A percentile compares a stretch with the other conserved stretches of the same genome.
These are phyloP conservation scores for Tribolium freemani DNA, from an alignment of 2,888 invertebrate genomes.

Conservation along the genomic window DNA sequence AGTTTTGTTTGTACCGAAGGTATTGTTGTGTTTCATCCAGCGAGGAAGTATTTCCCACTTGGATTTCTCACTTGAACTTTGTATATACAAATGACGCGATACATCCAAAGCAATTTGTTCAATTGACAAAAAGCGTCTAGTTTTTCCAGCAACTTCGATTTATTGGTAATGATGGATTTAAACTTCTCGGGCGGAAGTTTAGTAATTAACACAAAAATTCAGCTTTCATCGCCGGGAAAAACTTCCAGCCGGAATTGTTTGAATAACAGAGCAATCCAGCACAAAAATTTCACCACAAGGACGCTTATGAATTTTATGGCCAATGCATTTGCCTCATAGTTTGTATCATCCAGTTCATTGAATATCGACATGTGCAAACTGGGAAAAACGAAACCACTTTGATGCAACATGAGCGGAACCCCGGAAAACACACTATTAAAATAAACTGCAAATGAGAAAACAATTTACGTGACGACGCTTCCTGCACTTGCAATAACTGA, in stretches of 20 bases:
- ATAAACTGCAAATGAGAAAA: conserved; percentile 37
- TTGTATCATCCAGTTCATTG: conserved; percentile 32
- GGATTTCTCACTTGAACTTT: conserved; percentile 31
- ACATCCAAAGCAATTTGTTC: conserved; percentile 24
- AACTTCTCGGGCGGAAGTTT: conserved; percentile 13
- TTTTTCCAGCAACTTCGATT: background rate
- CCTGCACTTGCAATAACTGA: conserved; percentile 15
- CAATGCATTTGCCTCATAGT: conserved; percentile 25
- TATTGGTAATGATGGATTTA: conserved; percentile 8
- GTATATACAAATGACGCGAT: conserved; percentile 21
- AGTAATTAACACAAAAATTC: conserved; percentile 21
- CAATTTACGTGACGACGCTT: conserved; percentile 7
- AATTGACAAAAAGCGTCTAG: conserved; percentile 8
- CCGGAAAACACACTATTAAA: conserved; percentile 28
- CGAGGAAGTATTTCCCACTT: conserved; percentile 22
- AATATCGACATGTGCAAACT: conserved; percentile 30
- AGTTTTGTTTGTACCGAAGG: conserved; percentile 30
- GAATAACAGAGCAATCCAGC: background rate
- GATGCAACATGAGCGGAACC: conserved; percentile 24
- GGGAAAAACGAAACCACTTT: conserved; percentile 16
- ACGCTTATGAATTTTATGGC: conserved; percentile 11
- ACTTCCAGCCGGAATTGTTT: conserved; percentile 6
- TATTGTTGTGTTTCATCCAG: conserved; percentile 25
- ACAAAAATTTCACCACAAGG: background rate
- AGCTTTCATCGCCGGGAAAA: background rate